Conservation (phyloP, 2,797 vertebrate genomes). For the Hypotaenidia philippensis region DNA sequence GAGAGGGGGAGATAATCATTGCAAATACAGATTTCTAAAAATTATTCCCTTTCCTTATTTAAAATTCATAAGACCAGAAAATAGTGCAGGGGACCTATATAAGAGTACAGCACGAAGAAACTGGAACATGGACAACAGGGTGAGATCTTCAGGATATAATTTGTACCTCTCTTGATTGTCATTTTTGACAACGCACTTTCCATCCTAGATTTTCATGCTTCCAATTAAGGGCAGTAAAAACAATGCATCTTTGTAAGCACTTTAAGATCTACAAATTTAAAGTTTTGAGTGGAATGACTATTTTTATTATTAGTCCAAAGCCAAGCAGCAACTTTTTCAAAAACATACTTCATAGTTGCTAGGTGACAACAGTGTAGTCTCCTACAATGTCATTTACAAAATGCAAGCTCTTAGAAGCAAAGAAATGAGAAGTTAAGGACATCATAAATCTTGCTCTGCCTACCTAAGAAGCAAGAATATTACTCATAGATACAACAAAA, state of each 20-base stretch:
- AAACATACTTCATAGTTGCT: constrained; percentile 16
- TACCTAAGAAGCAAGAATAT: not conserved
- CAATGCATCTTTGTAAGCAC: not conserved
- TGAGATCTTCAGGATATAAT: not conserved
- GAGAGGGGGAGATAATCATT: not conserved
- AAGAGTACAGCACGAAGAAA: not conserved
- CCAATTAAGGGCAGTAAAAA: not conserved
- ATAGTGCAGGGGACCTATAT: not conserved
- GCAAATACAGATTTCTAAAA: constrained; percentile 21
- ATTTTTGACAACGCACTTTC: not conserved
- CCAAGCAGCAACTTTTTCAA: not conserved
- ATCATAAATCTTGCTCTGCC: not conserved
- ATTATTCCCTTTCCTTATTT: constrained; percentile 2
- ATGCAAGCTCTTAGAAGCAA: not conserved
- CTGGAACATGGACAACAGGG: not conserved
- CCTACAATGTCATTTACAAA: not conserved
- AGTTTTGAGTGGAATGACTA: not conserved
- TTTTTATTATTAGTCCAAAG: constrained; percentile 29
- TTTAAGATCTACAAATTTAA: not conserved
- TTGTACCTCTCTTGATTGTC: not conserved
- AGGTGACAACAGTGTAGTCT: constrained; percentile 10
- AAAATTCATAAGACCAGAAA: constrained; percentile 23
- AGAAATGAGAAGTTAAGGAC: constrained; percentile 29
- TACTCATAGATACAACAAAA: not conserved
- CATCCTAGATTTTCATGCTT: not conserved